Evolutionary conservation across 2,888 invertebrate genomes (phyloP), one percentile per base, ranked within the genome.

Genomic region (Orgyia antiqua): DNA sequence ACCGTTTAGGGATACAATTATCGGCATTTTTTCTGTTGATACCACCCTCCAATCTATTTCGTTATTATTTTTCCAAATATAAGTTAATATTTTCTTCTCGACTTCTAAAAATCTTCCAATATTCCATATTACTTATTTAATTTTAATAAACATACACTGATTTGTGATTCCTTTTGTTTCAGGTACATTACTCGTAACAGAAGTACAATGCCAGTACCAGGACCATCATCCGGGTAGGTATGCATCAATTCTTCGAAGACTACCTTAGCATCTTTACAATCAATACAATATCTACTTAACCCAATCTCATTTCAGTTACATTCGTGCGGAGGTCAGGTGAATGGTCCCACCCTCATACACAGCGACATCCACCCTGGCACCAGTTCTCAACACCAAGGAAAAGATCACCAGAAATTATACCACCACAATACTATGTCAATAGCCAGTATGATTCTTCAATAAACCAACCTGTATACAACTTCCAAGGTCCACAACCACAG

Each of bases 151-250:
- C n/a, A n/a, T n/a, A n/a, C n/a, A n/a, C n/a, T n/a, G n/a, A n/a
- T n/a, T n/a, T n/a, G n/a, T n/a, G n/a, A 5, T 32, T 41, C 30
- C 33, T 32, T 13, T 65, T 53, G 46, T 79, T 78, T 0, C 76
- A 86, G 84, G 76, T 62, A 57, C 75, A 4, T 47, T 78, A 8
- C 42, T 74, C 9, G 31, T 77, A 15, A 44, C 62, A 10, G 54
- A 56, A 30, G 54, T 60, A 47, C 53, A 46, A 70, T 68, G 80
- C 57, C 82, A 84, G 54, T 70, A 68, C 35, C 52, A 63, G 46
- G 70, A 50, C 43, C 78, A 68, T 58, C 84, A 82, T 52, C 78
- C 73, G 78, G 86, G 86, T 86, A 86, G 86, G 86, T 86, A 86
- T 61, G 86, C 86, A 86, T 86, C 86, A 79, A 63, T 58, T 46